Evolutionary conservation across 2,797 vertebrate genomes (phyloP).

Genomic region (Amblyopsis hoosieri): DNA sequence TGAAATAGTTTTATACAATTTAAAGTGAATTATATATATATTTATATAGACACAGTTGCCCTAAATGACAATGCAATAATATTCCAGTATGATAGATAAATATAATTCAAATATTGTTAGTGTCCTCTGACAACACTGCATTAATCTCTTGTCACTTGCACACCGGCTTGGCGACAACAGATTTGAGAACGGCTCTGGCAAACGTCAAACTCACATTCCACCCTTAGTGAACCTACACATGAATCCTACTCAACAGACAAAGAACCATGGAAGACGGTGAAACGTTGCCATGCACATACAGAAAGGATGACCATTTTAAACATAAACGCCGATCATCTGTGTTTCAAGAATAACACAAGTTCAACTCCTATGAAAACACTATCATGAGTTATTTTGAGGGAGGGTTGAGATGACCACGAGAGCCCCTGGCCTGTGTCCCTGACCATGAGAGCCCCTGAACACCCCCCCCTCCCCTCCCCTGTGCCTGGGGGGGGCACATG

Average conservation of each 20-base stretch:
- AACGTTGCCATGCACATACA: too few species aligned
- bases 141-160: not conserved
- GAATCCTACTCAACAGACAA: too few species aligned
- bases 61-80: not conserved
- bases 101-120: not conserved
- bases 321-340: not conserved
- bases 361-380: not conserved
- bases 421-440: constrained; percentile 4
- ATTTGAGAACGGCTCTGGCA: constrained; percentile 12
- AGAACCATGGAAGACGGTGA: not conserved
- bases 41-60: not conserved
- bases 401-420: constrained; percentile 12
- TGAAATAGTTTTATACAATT: too few species aligned
- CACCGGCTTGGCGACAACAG: constrained; percentile 10
- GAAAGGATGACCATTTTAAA: too few species aligned
- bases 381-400: constrained; percentile 12
- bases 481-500: not conserved
- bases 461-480: too few species aligned
- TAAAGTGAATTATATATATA: too few species aligned
- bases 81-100: not conserved
- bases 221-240: constrained; percentile 9
- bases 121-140: not conserved
- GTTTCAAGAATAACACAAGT: not conserved
- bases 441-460: constrained; percentile 15
- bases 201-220: constrained; percentile 42